These are phyloP conservation scores for Gastrophysa polygoni DNA, from an alignment of 2,888 invertebrate species.

Conservation along the genomic window DNA sequence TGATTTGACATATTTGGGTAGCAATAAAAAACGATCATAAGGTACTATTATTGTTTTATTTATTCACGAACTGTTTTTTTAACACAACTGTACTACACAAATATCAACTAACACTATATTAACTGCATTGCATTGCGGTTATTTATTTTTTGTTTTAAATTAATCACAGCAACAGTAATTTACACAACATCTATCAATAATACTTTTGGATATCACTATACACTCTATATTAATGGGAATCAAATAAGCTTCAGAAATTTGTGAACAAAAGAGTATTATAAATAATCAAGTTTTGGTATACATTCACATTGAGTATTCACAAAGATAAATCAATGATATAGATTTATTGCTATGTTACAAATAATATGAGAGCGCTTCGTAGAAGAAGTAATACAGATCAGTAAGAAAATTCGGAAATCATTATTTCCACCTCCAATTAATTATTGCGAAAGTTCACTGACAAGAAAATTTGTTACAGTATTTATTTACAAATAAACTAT, in stretches of 20 bases:
- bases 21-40: conserved; percentile 17
- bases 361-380: too few relatives aligned
- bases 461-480: conserved; percentile 16
- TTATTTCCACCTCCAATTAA: conserved; percentile 12
- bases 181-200: conserved; percentile 53
- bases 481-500: conserved; percentile 26
- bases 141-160: conserved; percentile 50
- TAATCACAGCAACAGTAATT: conserved; percentile 61
- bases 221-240: conserved; percentile 36
- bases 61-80: conserved; percentile 55
- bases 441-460: conserved; percentile 34
- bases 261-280: conserved; percentile 8
- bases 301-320: conserved; percentile 33
- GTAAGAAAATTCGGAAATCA: neutral
- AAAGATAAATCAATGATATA: conserved; percentile 28
- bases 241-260: neutral
- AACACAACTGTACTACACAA: conserved; percentile 59
- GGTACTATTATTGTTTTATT: conserved; percentile 44
- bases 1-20: neutral
- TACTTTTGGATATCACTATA: conserved; percentile 47
- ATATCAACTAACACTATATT: conserved; percentile 48
- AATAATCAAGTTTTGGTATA: conserved; percentile 22
- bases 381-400: neutral
- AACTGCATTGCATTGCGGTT: conserved; percentile 48
- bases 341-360: conserved; percentile 42